phyloP scores from a whole-genome alignment of 1,140 invertebrate species.

The Drosophila pseudoobscura region DNA sequence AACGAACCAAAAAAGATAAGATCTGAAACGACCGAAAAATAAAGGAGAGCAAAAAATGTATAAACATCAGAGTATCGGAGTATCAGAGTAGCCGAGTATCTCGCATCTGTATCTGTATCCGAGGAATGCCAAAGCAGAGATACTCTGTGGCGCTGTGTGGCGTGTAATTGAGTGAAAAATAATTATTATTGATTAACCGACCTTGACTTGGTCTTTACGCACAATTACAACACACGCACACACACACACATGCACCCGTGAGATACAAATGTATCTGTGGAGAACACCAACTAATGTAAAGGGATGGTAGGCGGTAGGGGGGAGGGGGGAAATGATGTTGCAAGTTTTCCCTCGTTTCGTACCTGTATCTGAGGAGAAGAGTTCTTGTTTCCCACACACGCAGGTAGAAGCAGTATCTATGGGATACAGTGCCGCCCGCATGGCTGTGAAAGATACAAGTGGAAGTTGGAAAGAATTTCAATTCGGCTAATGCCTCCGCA shows the following conservation, averaged over 20 bases:
- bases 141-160: conserved; percentile 20
- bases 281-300: not conserved
- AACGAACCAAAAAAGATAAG: conserved; percentile 21
- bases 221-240: conserved; percentile 69
- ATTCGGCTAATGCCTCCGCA: conserved; percentile 57
- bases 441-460: conserved; percentile 47
- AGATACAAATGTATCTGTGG: conserved; percentile 37
- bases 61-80: conserved; percentile 3
- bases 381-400: conserved; percentile 48
- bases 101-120: conserved; percentile 35
- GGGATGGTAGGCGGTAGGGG: not conserved
- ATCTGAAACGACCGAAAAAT: conserved; percentile 27
- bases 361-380: not conserved
- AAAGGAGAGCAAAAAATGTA: conserved; percentile 19
- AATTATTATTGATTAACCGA: conserved; percentile 82
- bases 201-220: conserved; percentile 81
- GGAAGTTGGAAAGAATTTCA: conserved; percentile 67
- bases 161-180: conserved; percentile 80
- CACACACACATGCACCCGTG: conserved; percentile 2
- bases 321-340: conserved; percentile 62
- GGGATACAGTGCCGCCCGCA: conserved; percentile 55
- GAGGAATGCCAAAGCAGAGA: conserved; percentile 29
- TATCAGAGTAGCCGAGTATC: not conserved
- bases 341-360: conserved; percentile 49
- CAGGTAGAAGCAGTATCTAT: conserved; percentile 71